Evolutionary conservation across 2,888 invertebrate genomes (phyloP).

Genomic region (Orchesella flavescens): DNA sequence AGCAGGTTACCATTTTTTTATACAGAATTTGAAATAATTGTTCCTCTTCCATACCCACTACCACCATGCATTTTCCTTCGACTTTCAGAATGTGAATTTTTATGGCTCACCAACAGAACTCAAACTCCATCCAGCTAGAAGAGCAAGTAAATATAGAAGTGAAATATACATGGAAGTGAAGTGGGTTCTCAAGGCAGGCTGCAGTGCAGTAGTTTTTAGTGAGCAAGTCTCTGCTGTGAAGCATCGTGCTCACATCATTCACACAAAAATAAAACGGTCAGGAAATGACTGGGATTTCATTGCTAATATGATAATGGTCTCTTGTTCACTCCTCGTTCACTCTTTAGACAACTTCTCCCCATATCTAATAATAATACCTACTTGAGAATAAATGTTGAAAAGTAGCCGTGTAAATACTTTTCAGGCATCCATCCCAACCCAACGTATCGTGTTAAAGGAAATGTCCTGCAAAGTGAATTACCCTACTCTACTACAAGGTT

Average conservation of each 20-base stretch:
- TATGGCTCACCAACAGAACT: too few species aligned
- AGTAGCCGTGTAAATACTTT: slow-evolving; percentile 49
- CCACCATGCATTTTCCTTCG: background rate
- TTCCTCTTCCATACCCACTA: slow-evolving; percentile 62
- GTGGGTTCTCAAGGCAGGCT: too few species aligned
- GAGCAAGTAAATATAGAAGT: too few species aligned
- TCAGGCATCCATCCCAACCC: slow-evolving; percentile 19
- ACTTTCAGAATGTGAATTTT: too few species aligned
- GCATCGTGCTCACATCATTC: background rate
- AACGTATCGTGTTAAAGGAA: slow-evolving; percentile 30
- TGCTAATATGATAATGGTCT: too few species aligned
- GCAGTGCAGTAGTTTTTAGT: too few species aligned
- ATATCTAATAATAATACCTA: background rate
- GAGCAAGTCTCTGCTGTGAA: too few species aligned
- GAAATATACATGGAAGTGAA: too few species aligned
- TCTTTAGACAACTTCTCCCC: too few species aligned
- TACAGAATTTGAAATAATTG: slow-evolving; percentile 71
- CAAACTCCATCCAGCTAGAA: too few species aligned
- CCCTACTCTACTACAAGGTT: background rate
- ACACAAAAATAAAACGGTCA: background rate
- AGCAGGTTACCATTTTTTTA: slow-evolving; percentile 71
- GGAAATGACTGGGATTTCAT: too few species aligned
- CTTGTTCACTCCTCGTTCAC: too few species aligned
- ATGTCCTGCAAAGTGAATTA: slow-evolving; percentile 24
- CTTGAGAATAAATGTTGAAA: background rate